These are phyloP conservation scores for Coracias cyanogaster DNA, from an alignment of 2,797 vertebrate species.

Conservation along the genomic window DNA sequence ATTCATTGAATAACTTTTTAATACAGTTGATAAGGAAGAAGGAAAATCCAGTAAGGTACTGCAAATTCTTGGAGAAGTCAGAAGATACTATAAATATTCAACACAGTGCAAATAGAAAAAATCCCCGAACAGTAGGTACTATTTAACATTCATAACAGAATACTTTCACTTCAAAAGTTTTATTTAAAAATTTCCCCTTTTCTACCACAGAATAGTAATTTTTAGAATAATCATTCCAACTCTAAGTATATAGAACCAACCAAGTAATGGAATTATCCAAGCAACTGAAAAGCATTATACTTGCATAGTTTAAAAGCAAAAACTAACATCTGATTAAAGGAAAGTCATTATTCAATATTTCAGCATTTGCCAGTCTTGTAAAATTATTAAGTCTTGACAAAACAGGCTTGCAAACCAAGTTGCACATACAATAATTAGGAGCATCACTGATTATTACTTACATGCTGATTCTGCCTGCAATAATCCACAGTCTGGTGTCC, in stretches of 20 bases:
- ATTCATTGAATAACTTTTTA: not conserved
- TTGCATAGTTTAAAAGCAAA: not conserved
- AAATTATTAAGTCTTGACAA: not conserved
- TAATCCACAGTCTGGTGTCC: constrained; percentile 71
- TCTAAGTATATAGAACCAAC: not conserved
- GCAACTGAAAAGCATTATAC: not conserved
- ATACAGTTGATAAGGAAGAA: not conserved
- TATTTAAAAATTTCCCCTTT: not conserved
- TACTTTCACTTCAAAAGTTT: not conserved
- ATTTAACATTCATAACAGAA: not conserved
- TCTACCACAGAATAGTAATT: not conserved
- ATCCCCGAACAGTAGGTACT: not conserved
- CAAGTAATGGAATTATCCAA: not conserved
- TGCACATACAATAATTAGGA: not conserved
- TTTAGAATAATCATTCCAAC: not conserved
- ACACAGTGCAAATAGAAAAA: not conserved
- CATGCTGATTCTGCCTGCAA: constrained; percentile 41
- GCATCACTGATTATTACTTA: constrained; percentile 57
- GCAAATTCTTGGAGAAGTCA: not conserved
- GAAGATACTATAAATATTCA: not conserved
- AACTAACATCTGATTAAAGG: not conserved
- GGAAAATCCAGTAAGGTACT: not conserved
- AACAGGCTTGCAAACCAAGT: not conserved
- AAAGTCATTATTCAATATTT: not conserved
- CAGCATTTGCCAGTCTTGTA: not conserved